phyloP scores from a whole-genome alignment of 2,113 vertebrate species.

The Spea bombifrons region DNA sequence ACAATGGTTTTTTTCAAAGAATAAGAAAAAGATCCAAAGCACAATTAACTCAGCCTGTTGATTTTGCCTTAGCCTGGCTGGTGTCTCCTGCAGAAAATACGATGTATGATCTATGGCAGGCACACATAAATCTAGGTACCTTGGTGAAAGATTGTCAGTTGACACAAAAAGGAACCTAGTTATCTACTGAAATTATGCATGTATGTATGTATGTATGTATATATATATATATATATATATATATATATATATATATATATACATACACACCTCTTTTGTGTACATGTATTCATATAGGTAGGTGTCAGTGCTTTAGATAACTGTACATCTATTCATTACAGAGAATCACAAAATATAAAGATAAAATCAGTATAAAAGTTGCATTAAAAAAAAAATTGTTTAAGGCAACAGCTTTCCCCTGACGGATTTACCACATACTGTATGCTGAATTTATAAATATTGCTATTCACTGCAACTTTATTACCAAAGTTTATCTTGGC shows the following conservation, averaged over 20 bases:
- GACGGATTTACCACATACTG: constrained; percentile 79
- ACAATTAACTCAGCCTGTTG: too few relatives aligned
- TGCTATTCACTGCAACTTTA: constrained; percentile 67
- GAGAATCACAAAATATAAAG: constrained; percentile 78
- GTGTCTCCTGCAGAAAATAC: too few relatives aligned
- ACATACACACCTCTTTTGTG: constrained; percentile 45
- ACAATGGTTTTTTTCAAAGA: too few relatives aligned
- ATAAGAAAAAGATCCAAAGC: too few relatives aligned
- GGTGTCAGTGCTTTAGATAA: constrained; percentile 95
- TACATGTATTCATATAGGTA: constrained; percentile 58
- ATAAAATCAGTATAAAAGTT: constrained; percentile 84
- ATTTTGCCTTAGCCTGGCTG: too few relatives aligned
- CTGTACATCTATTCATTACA: constrained; percentile 82
- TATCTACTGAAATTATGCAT: constrained; percentile 34
- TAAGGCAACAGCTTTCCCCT: constrained; percentile 86
- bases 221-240: constrained; percentile 11
- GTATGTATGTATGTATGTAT: constrained; percentile 33
- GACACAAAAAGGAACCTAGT: too few relatives aligned
- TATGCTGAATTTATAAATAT: constrained; percentile 75
- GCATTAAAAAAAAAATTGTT: constrained; percentile 87
- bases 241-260: not conserved
- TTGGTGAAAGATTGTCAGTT: too few relatives aligned
- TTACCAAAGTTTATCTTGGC: constrained; percentile 65
- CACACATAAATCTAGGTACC: too few relatives aligned
- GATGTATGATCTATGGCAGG: too few relatives aligned